Evolutionary conservation across 1,140 invertebrate species (phyloP), one percentile per base, ranked within the genome.

Genomic region (Drosophila pruinosa): DNA sequence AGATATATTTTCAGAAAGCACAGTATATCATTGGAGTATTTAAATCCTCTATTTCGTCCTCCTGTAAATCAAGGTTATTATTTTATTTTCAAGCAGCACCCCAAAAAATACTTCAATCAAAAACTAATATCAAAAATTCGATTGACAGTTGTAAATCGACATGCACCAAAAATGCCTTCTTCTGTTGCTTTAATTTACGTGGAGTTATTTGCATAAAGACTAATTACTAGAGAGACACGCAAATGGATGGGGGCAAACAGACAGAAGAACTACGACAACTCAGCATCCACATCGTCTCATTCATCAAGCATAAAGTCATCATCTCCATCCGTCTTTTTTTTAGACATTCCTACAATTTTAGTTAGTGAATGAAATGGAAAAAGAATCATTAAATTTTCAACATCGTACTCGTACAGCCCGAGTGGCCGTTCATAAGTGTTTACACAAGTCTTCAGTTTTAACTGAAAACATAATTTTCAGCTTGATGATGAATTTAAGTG

Each of bases 381-480:
- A 52, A 61, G 31, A 62, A 50, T 62, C 48, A 69, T 72, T 59
- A 69, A 59, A 57, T 53, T 61, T 71, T 65, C 45, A 63, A 31
- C 59, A 22, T 62, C 31, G 43, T 47, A 47, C 43, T 47, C 43
- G 43, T 19, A 19, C 57, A 47, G 28, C n/a, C 10, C 31, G 56
- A 71, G 52, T 52, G 50, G 52, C 64, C 50, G n/a, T 69, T 43
- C 41, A 61, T 31, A 48, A 71, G 56, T 73, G 71, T 73, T 73
- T 61, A 73, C 71, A 56, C 41, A 73, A 56, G 64, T 48, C 71
- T 73, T 73, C 41, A 73, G 64, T 69, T 73, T 61, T 58, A 69
- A 71, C 65, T 61, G 64, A 69, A 69, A 73, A 61, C 64, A 73
- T 73, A 39, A 69, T 73, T 68, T 73, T 34, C 71, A 73, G 71